phyloP scores from a whole-genome alignment of 2,888 invertebrate genomes.

The Cybosia mesomella region DNA sequence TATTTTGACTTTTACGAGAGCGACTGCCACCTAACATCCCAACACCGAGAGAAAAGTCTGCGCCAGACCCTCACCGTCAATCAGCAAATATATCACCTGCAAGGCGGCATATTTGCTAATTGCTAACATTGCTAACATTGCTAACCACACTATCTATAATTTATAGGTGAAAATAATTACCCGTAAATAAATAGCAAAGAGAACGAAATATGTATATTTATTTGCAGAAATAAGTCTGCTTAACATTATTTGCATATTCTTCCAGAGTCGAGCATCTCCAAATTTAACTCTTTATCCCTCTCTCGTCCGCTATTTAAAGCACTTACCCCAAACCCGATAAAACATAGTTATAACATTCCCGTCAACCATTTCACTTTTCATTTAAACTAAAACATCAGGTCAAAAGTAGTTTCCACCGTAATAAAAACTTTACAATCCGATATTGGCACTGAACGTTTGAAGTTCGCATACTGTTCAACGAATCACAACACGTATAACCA shows the following conservation, averaged over 20 bases:
- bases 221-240: neutral
- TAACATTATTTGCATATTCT: neutral
- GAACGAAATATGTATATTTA: neutral
- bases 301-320: neutral
- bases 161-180: neutral
- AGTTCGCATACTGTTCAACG: constrained; percentile 38
- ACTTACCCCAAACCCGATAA: neutral
- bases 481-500: constrained; percentile 64
- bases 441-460: constrained; percentile 36
- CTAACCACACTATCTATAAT: neutral
- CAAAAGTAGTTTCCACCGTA: constrained; percentile 9
- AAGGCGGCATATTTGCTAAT: no score
- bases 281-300: neutral
- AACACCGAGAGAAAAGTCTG: no score
- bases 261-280: neutral
- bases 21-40: no score
- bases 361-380: constrained; percentile 7
- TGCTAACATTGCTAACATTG: neutral
- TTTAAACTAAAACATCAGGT: constrained; percentile 12
- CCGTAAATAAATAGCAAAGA: neutral
- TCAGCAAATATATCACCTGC: neutral
- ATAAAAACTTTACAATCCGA: constrained; percentile 37
- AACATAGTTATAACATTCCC: neutral
- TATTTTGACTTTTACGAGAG: no score
- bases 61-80: neutral